phyloP scores from a whole-genome alignment of 2,888 invertebrate genomes.

The Craniophora ligustri region DNA sequence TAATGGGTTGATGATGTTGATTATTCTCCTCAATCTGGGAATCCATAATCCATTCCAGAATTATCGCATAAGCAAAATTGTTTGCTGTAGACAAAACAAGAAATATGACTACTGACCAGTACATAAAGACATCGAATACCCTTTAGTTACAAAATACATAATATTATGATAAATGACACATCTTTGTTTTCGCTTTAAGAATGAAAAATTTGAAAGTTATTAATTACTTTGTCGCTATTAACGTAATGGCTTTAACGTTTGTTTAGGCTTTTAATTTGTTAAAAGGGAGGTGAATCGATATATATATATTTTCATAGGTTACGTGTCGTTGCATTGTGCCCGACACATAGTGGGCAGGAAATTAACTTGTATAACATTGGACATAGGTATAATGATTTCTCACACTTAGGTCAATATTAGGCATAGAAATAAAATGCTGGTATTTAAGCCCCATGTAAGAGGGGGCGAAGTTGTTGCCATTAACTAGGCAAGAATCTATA shows the following conservation, averaged over 20 bases:
- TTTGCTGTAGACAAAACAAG: not conserved
- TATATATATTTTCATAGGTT: not conserved
- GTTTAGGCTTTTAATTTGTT: not conserved
- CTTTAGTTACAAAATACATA: conserved; percentile 19
- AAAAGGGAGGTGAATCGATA: no score
- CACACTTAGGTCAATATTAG: no score
- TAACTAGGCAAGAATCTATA: no score
- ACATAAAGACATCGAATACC: not conserved
- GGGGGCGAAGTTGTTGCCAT: no score
- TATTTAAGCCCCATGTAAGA: no score
- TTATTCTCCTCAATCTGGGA: no score
- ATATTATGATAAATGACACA: conserved; percentile 19
- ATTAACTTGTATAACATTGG: no score
- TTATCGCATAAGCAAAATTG: no score
- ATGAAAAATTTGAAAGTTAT: conserved; percentile 19
- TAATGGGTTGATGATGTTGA: no score
- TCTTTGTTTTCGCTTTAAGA: conserved; percentile 8
- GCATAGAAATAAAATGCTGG: no score
- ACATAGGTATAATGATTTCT: no score
- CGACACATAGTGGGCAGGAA: not conserved
- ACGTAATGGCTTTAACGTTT: conserved; percentile 21
- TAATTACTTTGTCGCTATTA: conserved; percentile 21
- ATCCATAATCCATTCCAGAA: no score
- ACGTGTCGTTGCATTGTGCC: not conserved
- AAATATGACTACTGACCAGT: not conserved